Conservation (phyloP, 35 echinoderm and acorn worm genomes). For the Holothuria glaberrima region DNA sequence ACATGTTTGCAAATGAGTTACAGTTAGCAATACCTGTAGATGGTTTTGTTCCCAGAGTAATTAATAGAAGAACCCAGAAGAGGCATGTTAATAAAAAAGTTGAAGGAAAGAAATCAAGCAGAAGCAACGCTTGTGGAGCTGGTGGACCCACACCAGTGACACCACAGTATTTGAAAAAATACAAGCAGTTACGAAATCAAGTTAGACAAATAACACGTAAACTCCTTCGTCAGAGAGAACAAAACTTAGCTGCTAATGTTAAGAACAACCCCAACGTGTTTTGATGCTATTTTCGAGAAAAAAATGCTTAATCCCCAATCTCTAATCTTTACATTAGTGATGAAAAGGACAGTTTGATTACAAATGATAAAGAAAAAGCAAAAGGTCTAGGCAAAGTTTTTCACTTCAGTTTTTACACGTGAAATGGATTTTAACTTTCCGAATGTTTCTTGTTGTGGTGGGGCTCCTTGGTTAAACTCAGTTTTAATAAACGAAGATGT, state of each 20-base stretch:
- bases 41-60: not conserved
- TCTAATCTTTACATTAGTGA: no score
- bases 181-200: conserved; percentile 17
- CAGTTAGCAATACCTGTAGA: not conserved
- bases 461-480: not conserved
- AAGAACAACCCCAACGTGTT: no score
- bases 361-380: no score
- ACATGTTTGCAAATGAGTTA: not conserved
- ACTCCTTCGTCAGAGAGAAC: not conserved
- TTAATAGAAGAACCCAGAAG: not conserved
- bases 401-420: not conserved
- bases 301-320: no score
- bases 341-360: no score
- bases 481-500: not conserved
- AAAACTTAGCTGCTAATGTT: not conserved
- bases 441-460: not conserved
- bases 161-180: not conserved
- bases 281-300: no score
- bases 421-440: not conserved
- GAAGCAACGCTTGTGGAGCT: conserved; percentile 4
- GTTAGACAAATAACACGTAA: conserved; percentile 18
- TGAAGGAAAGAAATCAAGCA: not conserved
- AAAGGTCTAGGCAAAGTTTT: not conserved
- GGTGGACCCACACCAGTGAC: not conserved
- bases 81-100: not conserved